Conservation (phyloP, 2,888 invertebrate genomes). For the Acrocyrtus sp. region DNA sequence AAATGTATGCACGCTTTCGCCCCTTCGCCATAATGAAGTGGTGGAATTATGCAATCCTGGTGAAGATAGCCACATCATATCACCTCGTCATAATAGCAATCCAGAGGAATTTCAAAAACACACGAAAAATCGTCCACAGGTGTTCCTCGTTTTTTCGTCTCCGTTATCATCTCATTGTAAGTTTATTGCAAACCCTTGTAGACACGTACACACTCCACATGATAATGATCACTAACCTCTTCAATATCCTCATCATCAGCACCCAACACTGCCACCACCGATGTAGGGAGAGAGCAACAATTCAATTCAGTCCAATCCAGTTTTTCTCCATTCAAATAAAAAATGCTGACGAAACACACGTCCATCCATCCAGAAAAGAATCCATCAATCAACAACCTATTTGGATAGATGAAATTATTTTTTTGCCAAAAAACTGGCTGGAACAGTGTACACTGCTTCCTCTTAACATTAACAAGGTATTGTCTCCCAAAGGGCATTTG, state of each 20-base stretch:
- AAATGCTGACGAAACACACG: constrained; percentile 29
- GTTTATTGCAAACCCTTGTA: constrained; percentile 34
- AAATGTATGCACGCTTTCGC: background rate
- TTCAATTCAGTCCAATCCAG: constrained; percentile 16
- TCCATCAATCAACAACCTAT: constrained; percentile 39
- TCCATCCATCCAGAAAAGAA: constrained; percentile 8
- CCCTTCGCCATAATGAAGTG: background rate
- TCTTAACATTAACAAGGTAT: background rate
- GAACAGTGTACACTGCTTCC: background rate
- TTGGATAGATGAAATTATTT: constrained; percentile 1
- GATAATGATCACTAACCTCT: constrained; percentile 17
- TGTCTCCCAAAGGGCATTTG: background rate
- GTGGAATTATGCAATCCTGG: background rate
- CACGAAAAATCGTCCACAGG: background rate
- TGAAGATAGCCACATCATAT: background rate
- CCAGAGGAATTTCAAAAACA: background rate
- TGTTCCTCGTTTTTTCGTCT: constrained; percentile 2
- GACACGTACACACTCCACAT: constrained; percentile 7
- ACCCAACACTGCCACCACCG: constrained; percentile 13
- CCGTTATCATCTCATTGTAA: constrained; percentile 32
- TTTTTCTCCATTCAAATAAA: constrained; percentile 9
- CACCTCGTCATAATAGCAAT: background rate
- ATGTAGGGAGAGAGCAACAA: constrained; percentile 3
- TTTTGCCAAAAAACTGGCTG: constrained; percentile 1
- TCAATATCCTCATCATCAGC: constrained; percentile 9